A percentile compares a stretch with the other conserved stretches of the same genome.
These are phyloP conservation scores for Nemoura dubitans DNA, from an alignment of 2,888 invertebrate genomes.

Conservation along the genomic window DNA sequence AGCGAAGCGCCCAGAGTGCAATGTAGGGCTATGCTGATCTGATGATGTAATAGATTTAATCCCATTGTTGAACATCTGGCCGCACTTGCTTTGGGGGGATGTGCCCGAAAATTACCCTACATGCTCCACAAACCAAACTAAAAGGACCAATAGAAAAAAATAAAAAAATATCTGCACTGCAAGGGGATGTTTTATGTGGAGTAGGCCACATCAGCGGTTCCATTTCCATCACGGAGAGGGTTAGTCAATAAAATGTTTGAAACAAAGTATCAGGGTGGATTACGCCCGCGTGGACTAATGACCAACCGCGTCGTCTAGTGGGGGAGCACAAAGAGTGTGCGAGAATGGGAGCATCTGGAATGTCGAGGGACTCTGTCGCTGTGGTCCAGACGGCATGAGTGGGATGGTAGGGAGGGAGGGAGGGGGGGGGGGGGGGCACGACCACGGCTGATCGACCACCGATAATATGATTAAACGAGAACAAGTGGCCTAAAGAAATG, in stretches of 20 bases:
- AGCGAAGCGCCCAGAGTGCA: not conserved
- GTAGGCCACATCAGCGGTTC: slow-evolving; percentile 9
- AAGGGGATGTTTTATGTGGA: slow-evolving; percentile 9
- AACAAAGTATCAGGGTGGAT: slow-evolving; percentile 36
- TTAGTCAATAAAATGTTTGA: slow-evolving; percentile 34
- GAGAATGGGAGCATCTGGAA: slow-evolving; percentile 36
- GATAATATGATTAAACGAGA: slow-evolving; percentile 39
- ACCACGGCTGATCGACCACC: slow-evolving; percentile 23
- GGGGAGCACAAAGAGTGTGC: not conserved
- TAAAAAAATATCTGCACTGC: slow-evolving; percentile 31
- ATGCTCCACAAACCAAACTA: slow-evolving; percentile 38
- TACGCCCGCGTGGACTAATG: slow-evolving; percentile 4
- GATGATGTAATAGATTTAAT: slow-evolving; percentile 16
- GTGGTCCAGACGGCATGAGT: not conserved
- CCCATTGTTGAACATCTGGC: slow-evolving; percentile 33
- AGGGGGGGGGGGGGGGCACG: slow-evolving; percentile 18
- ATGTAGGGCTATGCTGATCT: slow-evolving; percentile 17
- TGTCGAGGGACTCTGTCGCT: slow-evolving; percentile 15
- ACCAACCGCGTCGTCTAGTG: not conserved
- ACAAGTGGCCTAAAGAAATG: slow-evolving; percentile 29
- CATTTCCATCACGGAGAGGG: not conserved
- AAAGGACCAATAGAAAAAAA: slow-evolving; percentile 28
- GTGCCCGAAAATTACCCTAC: slow-evolving; percentile 33
- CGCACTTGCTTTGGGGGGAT: not conserved
- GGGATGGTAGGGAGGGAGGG: slow-evolving; percentile 14